phyloP scores from a whole-genome alignment of 2,888 invertebrate genomes.

The Bedellia somnulentella region DNA sequence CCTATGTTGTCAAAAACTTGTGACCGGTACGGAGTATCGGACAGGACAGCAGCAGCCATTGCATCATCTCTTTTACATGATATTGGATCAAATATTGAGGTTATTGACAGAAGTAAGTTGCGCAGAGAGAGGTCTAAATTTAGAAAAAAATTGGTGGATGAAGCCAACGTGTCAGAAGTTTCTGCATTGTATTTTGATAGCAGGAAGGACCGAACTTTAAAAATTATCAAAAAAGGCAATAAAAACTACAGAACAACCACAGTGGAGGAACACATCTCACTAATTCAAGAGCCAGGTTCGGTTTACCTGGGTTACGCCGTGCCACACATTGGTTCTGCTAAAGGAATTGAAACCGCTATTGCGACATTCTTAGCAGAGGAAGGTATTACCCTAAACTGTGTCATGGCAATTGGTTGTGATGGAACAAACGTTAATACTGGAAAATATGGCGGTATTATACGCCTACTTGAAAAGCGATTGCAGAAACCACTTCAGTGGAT shows the following conservation, averaged over 20 bases:
- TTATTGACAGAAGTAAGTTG: conserved; percentile 10
- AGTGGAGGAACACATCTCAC: conserved; percentile 11
- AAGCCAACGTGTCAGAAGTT: conserved; percentile 3
- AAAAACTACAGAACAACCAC: conserved; percentile 5
- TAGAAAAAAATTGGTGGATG: conserved; percentile 1
- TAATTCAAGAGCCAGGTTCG: conserved; percentile 10
- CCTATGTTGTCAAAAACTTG: conserved; percentile 8
- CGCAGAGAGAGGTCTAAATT: conserved; percentile 6
- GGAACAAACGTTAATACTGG: conserved; percentile 12
- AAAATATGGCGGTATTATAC: conserved; percentile 10
- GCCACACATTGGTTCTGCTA: conserved; percentile 1
- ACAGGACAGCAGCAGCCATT: conserved; percentile 11
- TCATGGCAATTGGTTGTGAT: conserved; percentile 13
- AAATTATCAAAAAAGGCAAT: conserved; percentile 9
- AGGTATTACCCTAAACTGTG: conserved; percentile 4
- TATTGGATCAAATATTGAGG: conserved; percentile 3
- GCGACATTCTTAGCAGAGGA: conserved; percentile 1
- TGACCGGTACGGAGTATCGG: conserved; percentile 12
- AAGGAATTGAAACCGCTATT: conserved; percentile 4
- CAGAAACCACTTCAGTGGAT: conserved; percentile 12
- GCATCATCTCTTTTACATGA: conserved; percentile 10
- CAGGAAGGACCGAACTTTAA: conserved; percentile 7
- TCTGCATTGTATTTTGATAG: conserved; percentile 13
- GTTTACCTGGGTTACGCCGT: conserved; percentile 7
- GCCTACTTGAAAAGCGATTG: conserved; percentile 11